Base-by-base conservation (phyloP, 2,797 vertebrate species). In the Monodelphis domestica region DNA sequence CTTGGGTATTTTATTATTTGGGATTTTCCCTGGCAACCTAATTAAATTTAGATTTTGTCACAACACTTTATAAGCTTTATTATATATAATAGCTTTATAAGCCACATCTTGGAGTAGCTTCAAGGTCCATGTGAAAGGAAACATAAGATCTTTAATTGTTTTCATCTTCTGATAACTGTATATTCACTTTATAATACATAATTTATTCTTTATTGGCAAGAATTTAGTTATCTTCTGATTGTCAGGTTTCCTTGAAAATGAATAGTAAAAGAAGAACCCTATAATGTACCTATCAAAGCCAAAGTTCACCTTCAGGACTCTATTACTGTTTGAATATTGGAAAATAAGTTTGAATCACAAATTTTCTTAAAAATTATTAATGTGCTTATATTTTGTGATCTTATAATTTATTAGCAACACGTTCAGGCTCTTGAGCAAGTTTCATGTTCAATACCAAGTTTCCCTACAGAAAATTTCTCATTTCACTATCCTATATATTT, bases 371-470 rank as follows among this genome's bases (percentile, higher is more conserved):
- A 93, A 93, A 89, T 91, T 91, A 90, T 50, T 4, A 89, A 6
- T 92, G 54, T 17, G 0, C 29, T 93, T 84, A 53, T 30, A 24
- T 91, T 15, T 2, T 95, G 2, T 21, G 11, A 88, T 91, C 6
- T 94, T 89, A 88, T 9, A n/a, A 51, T 93, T 95, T 94, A 93
- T 95, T 33, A 94, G 89, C 52, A 90, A 88, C 24, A 92, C 15
- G 89, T 89, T 91, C 50, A 78, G 53, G 3, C 4, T 57, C 78
- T 90, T 70, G 12, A 89, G 90, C 92, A 38, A 0, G 91, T 91
- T 95, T 59, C 59, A 90, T 92, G 28, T 56, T 12, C 6, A 12
- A 57, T 88, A 12, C 94, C 28, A 91, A 50, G 1, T 91, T 95
- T 91, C 38, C 15, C 87, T 38, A 52, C 26, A 70, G 89, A 88